Base-by-base conservation (phyloP, 2,888 invertebrate species). In the Andrena fulva region DNA sequence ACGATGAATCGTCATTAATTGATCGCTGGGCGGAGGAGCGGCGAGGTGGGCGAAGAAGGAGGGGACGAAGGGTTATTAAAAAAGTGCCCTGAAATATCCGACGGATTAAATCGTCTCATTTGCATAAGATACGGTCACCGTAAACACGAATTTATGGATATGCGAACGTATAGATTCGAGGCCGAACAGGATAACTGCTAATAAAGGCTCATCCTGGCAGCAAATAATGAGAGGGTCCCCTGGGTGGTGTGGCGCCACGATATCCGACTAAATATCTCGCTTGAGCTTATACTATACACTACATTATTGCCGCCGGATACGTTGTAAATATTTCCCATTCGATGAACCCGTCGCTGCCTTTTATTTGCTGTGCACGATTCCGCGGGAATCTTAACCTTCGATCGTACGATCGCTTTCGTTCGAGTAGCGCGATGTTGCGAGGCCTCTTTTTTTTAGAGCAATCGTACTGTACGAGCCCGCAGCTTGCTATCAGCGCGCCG, bases 121-220 rank as follows among this genome's bases (percentile, higher is more conserved):
- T 94, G 92, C 93, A 94, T 93, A 93, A 93, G 92, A 91, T 91
- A 92, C 91, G 92, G 89, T 92, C 90, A 91, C 89, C 91, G 91
- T 93, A 92, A 93, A 93, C 90, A 89, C 90, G 89, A 93, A 93
- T 93, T 93, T 93, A 93, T 92, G 93, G 89, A 92, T 92, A 91
- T 91, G 91, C 89, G 91, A 91, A 91, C 90, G 91, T 93, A 93
- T 93, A 92, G 93, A 93, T 93, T 93, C 91, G 90, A 92, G 90
- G 90, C 90, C 89, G 90, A 93, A 92, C 91, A 91, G 92, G 90
- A 92, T 93, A 93, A 92, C 92, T 93, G 92, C 92, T 92, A 93
- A 93, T 93, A 93, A 93, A 93, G 92, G 92, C 90, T 92, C 92
- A 91, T 91, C 91, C 89, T 90, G 87, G 89, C 91, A 90, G 91